Conservation (phyloP, 2,888 invertebrate species). For the Orchesella flavescens region DNA sequence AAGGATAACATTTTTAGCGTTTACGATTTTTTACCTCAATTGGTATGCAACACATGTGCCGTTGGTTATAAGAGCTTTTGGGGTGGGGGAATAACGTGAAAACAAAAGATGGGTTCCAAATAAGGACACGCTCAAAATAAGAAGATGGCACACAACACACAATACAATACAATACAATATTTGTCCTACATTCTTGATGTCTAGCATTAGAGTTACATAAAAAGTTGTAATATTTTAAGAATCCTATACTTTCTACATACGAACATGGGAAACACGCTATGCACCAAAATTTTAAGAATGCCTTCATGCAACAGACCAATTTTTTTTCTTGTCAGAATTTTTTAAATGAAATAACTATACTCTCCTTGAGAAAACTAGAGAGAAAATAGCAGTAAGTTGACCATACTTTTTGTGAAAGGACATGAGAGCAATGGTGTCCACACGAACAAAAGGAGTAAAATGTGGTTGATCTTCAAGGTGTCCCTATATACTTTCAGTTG, state of each 20-base stretch:
- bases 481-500: no score
- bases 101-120: conserved; percentile 34
- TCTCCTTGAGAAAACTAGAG: no score
- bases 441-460: no score
- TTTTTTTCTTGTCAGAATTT: conserved; percentile 1
- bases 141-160: background rate
- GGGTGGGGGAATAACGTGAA: conserved; percentile 36
- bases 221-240: background rate
- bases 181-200: background rate
- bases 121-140: conserved; percentile 4
- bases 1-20: conserved; percentile 32
- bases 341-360: background rate
- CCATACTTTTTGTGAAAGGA: no score
- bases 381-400: no score
- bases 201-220: background rate
- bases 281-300: conserved; percentile 26
- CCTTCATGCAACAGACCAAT: background rate
- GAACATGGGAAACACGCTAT: conserved; percentile 16
- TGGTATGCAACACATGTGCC: conserved; percentile 54
- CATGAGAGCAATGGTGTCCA: no score
- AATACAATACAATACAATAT: background rate
- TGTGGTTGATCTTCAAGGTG: no score
- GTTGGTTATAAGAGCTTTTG: conserved; percentile 32
- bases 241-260: background rate
- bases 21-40: conserved; percentile 52